phyloP scores from a whole-genome alignment of 2,797 vertebrate species.

The Hemibagrus guttatus region DNA sequence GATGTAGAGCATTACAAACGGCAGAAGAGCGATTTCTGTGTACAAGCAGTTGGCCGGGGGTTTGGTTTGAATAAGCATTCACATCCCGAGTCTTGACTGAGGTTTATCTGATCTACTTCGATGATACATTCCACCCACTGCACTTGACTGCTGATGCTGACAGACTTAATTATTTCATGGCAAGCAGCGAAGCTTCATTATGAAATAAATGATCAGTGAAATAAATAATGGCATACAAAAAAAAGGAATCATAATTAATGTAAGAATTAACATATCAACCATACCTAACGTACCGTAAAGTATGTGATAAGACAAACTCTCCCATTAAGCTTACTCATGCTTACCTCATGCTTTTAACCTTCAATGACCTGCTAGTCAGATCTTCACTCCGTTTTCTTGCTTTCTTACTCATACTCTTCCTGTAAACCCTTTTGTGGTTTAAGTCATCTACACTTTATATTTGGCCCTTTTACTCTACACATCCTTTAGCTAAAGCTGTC shows the following conservation, averaged over 20 bases:
- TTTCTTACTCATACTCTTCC: not conserved
- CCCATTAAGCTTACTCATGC: not conserved
- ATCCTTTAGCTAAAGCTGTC: not conserved
- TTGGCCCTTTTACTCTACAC: not conserved
- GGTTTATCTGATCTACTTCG: not conserved
- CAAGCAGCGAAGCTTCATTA: not conserved
- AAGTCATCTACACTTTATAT: conserved; percentile 19
- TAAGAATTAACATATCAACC: not conserved
- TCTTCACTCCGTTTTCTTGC: not conserved
- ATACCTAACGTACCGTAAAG: not conserved
- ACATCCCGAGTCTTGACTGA: not conserved
- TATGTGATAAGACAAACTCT: not conserved
- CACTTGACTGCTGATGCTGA: not conserved
- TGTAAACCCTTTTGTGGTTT: not conserved
- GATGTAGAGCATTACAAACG: not conserved
- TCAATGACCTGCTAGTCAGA: not conserved
- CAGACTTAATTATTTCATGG: not conserved
- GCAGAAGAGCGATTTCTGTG: not conserved
- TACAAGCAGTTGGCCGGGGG: not conserved
- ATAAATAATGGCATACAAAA: not conserved
- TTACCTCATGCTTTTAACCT: not conserved
- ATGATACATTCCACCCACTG: not conserved
- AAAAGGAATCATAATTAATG: not conserved
- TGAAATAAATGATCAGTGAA: conserved; percentile 5
- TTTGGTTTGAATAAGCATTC: not conserved